phyloP scores from a whole-genome alignment of 2,888 invertebrate genomes.

The Cataglyphis cursor region DNA sequence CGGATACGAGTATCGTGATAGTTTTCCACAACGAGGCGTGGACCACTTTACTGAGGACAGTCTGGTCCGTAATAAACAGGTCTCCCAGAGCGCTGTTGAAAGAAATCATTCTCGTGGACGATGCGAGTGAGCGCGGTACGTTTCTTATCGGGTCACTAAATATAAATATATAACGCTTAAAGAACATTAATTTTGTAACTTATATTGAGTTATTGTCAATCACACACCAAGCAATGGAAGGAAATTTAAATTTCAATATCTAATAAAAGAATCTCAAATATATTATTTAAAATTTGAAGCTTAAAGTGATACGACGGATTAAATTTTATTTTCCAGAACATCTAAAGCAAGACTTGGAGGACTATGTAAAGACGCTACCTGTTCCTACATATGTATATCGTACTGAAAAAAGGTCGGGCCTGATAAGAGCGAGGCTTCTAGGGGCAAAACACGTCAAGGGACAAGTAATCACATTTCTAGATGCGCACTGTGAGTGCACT shows the following conservation, averaged over 20 bases:
- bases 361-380: constrained; percentile 94
- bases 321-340: constrained; percentile 89
- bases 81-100: constrained; percentile 95
- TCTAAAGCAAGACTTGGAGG: constrained; percentile 95
- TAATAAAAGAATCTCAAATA: background rate
- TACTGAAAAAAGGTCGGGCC: constrained; percentile 96
- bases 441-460: constrained; percentile 98
- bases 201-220: background rate
- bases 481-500: constrained; percentile 99
- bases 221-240: background rate
- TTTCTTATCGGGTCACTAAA: background rate
- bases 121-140: constrained; percentile 97
- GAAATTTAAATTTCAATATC: background rate
- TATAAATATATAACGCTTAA: background rate
- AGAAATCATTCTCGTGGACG: constrained; percentile 99
- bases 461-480: constrained; percentile 97
- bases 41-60: constrained; percentile 97
- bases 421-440: constrained; percentile 97
- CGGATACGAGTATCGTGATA: constrained; percentile 98
- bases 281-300: background rate
- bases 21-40: constrained; percentile 99
- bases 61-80: constrained; percentile 98
- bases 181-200: background rate
- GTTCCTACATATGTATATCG: constrained; percentile 95
- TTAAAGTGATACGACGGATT: background rate